Evolutionary conservation across 2,888 invertebrate species (phyloP).

Genomic region (Chironomus riparius): DNA sequence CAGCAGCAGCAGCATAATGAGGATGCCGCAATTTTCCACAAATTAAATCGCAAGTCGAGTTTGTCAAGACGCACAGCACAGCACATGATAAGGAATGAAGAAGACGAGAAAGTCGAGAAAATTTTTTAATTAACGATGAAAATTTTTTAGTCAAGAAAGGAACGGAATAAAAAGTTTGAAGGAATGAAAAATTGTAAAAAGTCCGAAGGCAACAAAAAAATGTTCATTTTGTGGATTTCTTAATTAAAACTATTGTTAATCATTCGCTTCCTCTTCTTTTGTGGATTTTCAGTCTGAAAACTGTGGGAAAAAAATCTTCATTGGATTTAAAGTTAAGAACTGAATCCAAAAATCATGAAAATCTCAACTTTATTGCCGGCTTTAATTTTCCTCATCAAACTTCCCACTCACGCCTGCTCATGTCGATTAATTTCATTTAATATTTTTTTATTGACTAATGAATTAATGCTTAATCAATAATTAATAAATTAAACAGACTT

Average conservation of each 20-base stretch:
- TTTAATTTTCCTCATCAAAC: neutral
- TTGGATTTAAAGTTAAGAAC: neutral
- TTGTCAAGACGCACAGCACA: too few relatives aligned
- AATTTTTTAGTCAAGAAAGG: neutral
- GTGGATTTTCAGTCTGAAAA: neutral
- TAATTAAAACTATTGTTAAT: neutral
- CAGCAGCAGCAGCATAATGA: too few relatives aligned
- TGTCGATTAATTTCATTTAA: neutral
- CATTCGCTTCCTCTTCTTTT: neutral
- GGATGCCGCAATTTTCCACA: too few relatives aligned
- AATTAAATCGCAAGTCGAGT: too few relatives aligned
- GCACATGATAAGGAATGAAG: too few relatives aligned
- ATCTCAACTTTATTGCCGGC: neutral
- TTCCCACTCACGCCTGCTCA: neutral
- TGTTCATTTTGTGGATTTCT: neutral
- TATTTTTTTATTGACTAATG: neutral
- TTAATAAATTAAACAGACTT: neutral
- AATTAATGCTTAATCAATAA: neutral
- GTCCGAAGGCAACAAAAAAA: neutral
- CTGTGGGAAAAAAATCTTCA: neutral
- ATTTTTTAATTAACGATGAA: neutral
- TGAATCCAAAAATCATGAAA: neutral
- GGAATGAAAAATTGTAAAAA: neutral
- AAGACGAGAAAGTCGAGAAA: neutral
- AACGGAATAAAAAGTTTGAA: neutral